Base-by-base conservation (phyloP, 2,797 vertebrate genomes). In the Fistularia commersonii region DNA sequence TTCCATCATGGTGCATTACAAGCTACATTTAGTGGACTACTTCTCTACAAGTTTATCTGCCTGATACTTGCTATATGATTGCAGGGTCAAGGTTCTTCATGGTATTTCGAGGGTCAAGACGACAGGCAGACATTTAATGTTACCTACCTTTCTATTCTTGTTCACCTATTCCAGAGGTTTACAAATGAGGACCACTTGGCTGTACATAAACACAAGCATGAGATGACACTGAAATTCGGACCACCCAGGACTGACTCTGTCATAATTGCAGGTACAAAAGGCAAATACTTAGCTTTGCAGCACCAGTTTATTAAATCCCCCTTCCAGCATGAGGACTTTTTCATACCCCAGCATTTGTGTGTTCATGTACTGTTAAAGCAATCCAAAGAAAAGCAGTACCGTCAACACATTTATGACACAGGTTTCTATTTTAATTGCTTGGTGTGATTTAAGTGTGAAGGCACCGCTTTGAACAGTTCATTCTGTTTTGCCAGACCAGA, bases 141-240 rank as follows among this genome's bases (percentile, higher is more conserved):
- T 15, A 15, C 31, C 46, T 53, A 45, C 52, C 55, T 48, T 12
- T 35, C 6, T 44, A 58, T 32, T 50, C 7, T 69, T 32, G 8
- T 60, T 64, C 66, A 61, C 0, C 80, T 84, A 57, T 79, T 83
- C 13, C 81, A 98, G 96, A 92, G 96, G 86, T 98, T 98, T 82
- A 98, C 96, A 60, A 99, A 98, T 54, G 96, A 97, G 90, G 96
- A 99, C 88, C 97, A 99, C 88, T 92, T 99, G 90, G 93, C 97
- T 13, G 97, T 99, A 64, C 97, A 99, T 86, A 98, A 95, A 88
- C 97, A 98, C 90, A 99, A 99, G 82, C 97, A 99, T 60, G 96
- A 99, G 88, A 97, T 99, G 96, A 99, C 96, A 15, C 79, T 99
- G 80, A 98, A 98, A 80, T 98, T 99, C 64, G 96, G 96, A 83